Evolutionary conservation across 2,113 vertebrate genomes (phyloP).

Genomic region (Zosterops pallidus): DNA sequence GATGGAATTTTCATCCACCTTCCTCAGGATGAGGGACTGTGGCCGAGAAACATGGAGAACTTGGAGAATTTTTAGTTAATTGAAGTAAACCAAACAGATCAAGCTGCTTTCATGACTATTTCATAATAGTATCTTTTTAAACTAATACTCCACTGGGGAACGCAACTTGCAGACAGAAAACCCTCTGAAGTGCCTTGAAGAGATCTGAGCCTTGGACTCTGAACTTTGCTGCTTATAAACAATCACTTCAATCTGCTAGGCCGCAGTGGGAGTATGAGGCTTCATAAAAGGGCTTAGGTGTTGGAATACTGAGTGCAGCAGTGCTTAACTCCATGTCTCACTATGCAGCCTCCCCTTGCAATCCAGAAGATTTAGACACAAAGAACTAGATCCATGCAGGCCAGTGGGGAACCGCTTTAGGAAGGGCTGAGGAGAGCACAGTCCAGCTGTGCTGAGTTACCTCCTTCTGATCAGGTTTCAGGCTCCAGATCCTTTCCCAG

Average conservation of each 20-base stretch:
- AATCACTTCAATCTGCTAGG: constrained; percentile 52
- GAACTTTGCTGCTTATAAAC: constrained; percentile 56
- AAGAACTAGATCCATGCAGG: constrained; percentile 24
- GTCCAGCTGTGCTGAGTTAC: constrained; percentile 56
- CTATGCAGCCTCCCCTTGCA: neutral
- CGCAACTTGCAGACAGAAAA: constrained; percentile 33
- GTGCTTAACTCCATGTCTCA: neutral
- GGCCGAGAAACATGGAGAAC: neutral
- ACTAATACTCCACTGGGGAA: constrained; percentile 48
- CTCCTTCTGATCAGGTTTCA: constrained; percentile 49
- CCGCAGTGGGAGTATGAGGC: constrained; percentile 42
- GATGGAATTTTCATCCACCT: neutral
- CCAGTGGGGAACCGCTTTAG: constrained; percentile 41
- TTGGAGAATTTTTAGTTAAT: constrained; percentile 8
- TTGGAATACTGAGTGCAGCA: constrained; percentile 51
- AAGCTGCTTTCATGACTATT: constrained; percentile 40
- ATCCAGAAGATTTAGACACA: constrained; percentile 46
- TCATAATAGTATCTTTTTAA: constrained; percentile 46
- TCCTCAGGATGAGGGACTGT: neutral
- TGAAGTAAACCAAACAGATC: constrained; percentile 41
- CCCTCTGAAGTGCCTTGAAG: constrained; percentile 47
- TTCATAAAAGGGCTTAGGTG: constrained; percentile 59
- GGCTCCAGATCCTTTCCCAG: constrained; percentile 23
- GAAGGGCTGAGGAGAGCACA: neutral
- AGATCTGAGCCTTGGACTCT: constrained; percentile 48